These are phyloP conservation scores for Eurytemora carolleeae DNA, from an alignment of 1,140 invertebrate species.

Conservation along the genomic window DNA sequence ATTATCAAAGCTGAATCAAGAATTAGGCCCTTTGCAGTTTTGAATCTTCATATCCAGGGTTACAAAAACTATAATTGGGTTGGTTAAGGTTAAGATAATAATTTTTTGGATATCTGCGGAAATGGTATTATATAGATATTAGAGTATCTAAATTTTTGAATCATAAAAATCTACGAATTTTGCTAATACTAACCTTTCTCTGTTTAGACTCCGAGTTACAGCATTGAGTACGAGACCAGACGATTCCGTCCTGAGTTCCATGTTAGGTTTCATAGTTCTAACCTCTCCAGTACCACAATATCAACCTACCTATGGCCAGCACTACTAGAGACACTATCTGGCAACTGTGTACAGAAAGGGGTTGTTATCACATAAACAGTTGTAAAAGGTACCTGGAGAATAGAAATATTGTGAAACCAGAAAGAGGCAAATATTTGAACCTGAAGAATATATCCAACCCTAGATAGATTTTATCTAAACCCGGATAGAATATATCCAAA, in stretches of 20 bases:
- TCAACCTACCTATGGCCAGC: constrained; percentile 49
- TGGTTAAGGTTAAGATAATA: not conserved
- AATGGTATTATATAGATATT: not conserved
- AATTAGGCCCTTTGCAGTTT: not conserved
- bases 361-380: constrained; percentile 42
- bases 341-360: constrained; percentile 45
- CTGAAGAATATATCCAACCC: no score
- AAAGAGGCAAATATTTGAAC: no score
- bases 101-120: not conserved
- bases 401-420: no score
- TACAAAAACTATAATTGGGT: not conserved
- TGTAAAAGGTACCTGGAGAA: no score
- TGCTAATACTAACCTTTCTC: not conserved
- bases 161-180: not conserved
- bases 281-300: constrained; percentile 34
- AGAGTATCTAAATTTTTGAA: not conserved
- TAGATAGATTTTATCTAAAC: no score
- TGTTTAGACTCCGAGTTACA: constrained; percentile 30
- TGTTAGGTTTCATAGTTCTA: constrained; percentile 40
- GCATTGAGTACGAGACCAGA: constrained; percentile 36
- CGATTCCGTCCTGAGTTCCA: constrained; percentile 38
- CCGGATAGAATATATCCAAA: no score
- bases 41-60: not conserved
- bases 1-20: no score
- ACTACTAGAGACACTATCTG: constrained; percentile 37